Base-by-base conservation (phyloP, 2,888 invertebrate species). In the Anarsia innoxiella region DNA sequence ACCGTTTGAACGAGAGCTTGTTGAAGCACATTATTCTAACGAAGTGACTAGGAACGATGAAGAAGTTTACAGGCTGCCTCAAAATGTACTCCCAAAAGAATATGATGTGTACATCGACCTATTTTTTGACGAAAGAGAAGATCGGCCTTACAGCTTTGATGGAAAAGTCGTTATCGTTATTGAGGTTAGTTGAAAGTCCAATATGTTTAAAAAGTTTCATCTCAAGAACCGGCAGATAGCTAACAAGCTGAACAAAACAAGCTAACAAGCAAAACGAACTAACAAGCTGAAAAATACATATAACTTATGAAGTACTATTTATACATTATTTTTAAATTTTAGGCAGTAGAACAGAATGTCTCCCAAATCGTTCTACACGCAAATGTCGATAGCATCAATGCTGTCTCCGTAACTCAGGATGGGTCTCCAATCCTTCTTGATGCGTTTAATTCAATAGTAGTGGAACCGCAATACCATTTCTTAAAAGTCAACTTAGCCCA, bases 351-450 rank as follows among this genome's bases (percentile, higher is more conserved):
- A 49, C 47, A 48, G n/a, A 56, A 65, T 26, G 78, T 86, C 0
- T 62, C 40, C 0, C 51, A 68, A 46, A 69, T 88, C 2, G 69
- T 80, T 0, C 53, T 89, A 1, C 89, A 88, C 40, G 64, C 86
- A 0, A 87, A 86, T 37, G 75, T 85, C 1, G 65, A 78, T 49
- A 40, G 47, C n/a, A 53, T 84, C 14, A 61, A 59, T 8, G 37
- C 32, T 12, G 27, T 77, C 1, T 55, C 44, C 29, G 36, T 49
- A 0, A 39, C 51, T 5, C 40, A 46, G 1, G 34, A 42, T 1
- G 66, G 57, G 1, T 19, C 12, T 1, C 55, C 55, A 3, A 49
- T 64, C 0, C 34, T 48, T 0, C 32, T 67, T 0, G 48, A 59
- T 3, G 19, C 31, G 1, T 23, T 19, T 0, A 26, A 48, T 0